Percentiles rank a stretch among this genome's conserved stretches.
Conservation (phyloP, 2,113 vertebrate species). For the Calidris pygmaea region DNA sequence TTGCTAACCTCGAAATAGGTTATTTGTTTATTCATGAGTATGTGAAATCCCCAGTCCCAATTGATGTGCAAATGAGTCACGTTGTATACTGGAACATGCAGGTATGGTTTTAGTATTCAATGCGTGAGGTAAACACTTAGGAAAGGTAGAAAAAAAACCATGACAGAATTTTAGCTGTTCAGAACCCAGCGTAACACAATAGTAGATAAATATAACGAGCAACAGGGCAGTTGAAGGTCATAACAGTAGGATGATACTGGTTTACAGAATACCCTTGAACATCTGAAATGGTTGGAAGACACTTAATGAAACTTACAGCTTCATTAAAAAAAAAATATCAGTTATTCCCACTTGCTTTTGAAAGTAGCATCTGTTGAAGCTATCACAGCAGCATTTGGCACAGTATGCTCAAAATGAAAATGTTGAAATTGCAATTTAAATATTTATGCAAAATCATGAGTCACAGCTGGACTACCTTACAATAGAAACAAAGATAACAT, state of each 20-base stretch:
- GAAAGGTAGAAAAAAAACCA: not conserved
- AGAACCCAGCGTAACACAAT: not conserved
- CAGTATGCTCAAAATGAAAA: not conserved
- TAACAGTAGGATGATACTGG: not conserved
- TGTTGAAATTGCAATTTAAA: constrained; percentile 24
- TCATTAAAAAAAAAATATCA: not conserved
- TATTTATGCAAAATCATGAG: constrained; percentile 12
- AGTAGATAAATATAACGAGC: not conserved
- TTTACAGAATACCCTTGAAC: not conserved
- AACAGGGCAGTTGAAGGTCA: not conserved
- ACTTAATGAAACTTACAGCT: not conserved
- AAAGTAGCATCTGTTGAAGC: not conserved
- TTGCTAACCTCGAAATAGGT: not conserved
- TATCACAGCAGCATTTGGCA: not conserved
- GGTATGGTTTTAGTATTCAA: not conserved
- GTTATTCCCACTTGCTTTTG: not conserved
- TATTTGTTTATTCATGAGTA: not conserved
- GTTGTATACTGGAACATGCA: not conserved
- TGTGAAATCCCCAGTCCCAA: not conserved
- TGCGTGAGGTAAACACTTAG: not conserved
- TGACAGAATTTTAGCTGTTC: not conserved
- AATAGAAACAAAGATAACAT: constrained; percentile 17
- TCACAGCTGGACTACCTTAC: constrained; percentile 3
- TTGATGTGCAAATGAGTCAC: not conserved
- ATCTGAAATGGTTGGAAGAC: not conserved